Evolutionary conservation across 2,888 invertebrate genomes (phyloP), one percentile per base, ranked within the genome.

Genomic region (Galeopsomyia nigrocyanea): DNA sequence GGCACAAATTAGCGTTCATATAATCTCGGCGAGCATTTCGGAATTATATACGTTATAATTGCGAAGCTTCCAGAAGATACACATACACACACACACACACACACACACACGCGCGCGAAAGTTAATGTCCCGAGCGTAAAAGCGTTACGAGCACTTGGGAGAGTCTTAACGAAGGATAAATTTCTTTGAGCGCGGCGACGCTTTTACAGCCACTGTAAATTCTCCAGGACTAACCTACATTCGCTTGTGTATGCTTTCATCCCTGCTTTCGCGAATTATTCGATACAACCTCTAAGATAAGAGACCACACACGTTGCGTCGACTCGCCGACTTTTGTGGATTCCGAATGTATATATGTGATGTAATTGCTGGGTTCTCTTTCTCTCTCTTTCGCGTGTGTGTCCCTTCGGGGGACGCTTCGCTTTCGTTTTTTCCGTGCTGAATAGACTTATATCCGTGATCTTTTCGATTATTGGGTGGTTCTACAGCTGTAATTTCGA

Each of bases 121-220:
- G 67, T 72, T 72, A 68, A 68, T 68, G 64, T 64, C 22, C 58
- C 21, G 39, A 39, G 55, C 68, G 57, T 72, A 68, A 72, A 72
- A 64, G 55, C 63, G 68, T 72, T 68, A 72, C 64, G 69, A 69
- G 69, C 69, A 57, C 62, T 73, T 73, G 50, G 60, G 66, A 69
- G 26, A 26, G 61, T 69, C 66, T 73, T 69, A 69, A 69, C 61
- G 69, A 73, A 73, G 66, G 47, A 68, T 73, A 68, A 68, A 69
- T 68, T 73, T 73, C 66, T 68, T 65, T 26, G 62, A 50, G 9
- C 62, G n/a, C 53, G 57, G 22, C 13, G 19, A 14, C 61, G 17
- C 19, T 68, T 73, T 73, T 68, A 73, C 73, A 56, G 61, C 73
- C 50, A 65, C 31, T 65, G 73, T 73, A 73, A 73, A 73, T 73